These are phyloP conservation scores for Phrixothrix hirtus DNA, from an alignment of 2,888 invertebrate species.

Conservation along the genomic window DNA sequence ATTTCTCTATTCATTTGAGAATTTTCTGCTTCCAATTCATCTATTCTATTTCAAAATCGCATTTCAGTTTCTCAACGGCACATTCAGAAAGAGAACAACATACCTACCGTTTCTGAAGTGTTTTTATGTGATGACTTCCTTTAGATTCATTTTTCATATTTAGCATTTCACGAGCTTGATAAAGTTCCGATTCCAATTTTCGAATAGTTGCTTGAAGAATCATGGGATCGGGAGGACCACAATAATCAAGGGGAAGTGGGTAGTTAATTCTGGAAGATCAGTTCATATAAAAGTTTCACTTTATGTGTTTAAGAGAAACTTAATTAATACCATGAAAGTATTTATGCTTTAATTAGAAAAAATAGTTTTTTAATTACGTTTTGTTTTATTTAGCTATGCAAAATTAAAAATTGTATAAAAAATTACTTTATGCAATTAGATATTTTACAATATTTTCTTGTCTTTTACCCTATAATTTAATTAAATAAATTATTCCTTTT, in stretches of 20 bases:
- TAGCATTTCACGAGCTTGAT: slow-evolving; percentile 47
- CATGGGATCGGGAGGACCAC: slow-evolving; percentile 59
- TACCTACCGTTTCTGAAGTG: slow-evolving; percentile 46
- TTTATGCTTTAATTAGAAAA: too few relatives aligned
- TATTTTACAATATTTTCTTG: too few relatives aligned
- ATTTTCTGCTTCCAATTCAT: slow-evolving; percentile 50
- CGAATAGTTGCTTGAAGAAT: slow-evolving; percentile 59
- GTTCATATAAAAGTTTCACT: too few relatives aligned
- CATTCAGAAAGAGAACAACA: slow-evolving; percentile 27
- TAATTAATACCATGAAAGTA: too few relatives aligned
- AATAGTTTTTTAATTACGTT: too few relatives aligned
- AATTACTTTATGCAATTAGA: too few relatives aligned
- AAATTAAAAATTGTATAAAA: too few relatives aligned
- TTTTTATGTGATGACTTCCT: slow-evolving; percentile 8
- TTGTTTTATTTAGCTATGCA: too few relatives aligned
- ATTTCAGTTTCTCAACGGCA: background rate
- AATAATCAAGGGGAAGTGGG: slow-evolving; percentile 60
- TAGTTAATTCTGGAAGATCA: slow-evolving; percentile 58
- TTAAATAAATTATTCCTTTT: too few relatives aligned
- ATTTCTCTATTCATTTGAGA: slow-evolving; percentile 44
- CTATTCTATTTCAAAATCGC: slow-evolving; percentile 41
- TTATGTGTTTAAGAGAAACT: too few relatives aligned
- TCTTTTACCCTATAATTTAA: too few relatives aligned
- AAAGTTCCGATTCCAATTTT: slow-evolving; percentile 57
- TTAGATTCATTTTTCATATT: slow-evolving; percentile 4